Conservation (phyloP, 2,113 vertebrate species). For the Sylvietta virens region DNA sequence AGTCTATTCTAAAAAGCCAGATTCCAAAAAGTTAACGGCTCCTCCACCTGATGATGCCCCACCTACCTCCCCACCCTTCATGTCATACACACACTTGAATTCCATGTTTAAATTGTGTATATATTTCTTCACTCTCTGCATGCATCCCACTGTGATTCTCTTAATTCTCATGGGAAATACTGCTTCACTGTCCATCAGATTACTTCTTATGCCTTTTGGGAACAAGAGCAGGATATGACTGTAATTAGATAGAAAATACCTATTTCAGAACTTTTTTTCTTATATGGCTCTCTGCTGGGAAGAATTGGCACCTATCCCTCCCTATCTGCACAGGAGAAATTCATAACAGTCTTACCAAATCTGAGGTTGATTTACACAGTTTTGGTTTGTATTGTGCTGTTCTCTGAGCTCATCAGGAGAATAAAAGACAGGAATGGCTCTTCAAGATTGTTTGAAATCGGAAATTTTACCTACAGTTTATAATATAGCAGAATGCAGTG, state of each 20-base stretch:
- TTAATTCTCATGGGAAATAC: neutral
- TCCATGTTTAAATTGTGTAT: neutral
- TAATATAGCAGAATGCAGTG: neutral
- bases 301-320: neutral
- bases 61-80: neutral
- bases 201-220: neutral
- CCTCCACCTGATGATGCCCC: neutral
- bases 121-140: neutral
- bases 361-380: neutral
- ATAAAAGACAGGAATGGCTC: neutral
- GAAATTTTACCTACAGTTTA: neutral
- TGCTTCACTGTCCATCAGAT: neutral
- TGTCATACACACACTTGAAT: neutral
- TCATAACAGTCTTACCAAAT: neutral
- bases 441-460: neutral
- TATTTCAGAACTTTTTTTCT: neutral
- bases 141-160: neutral
- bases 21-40: neutral
- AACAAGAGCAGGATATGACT: neutral
- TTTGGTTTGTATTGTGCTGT: neutral
- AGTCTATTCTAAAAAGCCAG: neutral
- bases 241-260: neutral
- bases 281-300: neutral
- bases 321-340: neutral
- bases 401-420: neutral